A percentile compares a stretch with the other conserved stretches of the same genome.
Conservation (phyloP, 1,140 invertebrate species). For the Platyura marginata region DNA sequence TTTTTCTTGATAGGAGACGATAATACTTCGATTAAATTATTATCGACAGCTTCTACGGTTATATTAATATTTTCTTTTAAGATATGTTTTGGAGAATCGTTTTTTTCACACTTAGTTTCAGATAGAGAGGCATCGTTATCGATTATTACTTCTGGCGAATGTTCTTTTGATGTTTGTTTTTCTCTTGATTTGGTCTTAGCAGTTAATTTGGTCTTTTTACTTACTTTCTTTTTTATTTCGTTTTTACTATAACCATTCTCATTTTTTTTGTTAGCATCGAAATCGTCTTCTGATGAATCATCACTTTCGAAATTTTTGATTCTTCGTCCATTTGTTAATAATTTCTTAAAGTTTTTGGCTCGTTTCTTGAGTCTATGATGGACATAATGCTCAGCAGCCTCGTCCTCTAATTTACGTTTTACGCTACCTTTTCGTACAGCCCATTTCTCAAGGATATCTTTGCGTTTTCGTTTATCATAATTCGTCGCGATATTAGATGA, state of each 20-base stretch:
- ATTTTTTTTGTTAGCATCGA: conserved; percentile 32
- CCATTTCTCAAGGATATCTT: conserved; percentile 33
- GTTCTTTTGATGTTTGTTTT: too few relatives aligned
- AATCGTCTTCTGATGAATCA: background rate
- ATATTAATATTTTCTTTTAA: conserved; percentile 4
- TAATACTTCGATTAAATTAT: conserved; percentile 16
- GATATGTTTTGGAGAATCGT: background rate
- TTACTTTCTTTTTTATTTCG: background rate
- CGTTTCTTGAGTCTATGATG: conserved; percentile 32
- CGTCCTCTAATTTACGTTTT: conserved; percentile 33
- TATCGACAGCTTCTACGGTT: conserved; percentile 1
- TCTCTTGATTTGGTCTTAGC: too few relatives aligned
- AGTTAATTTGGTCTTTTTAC: conserved; percentile 1
- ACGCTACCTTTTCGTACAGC: conserved; percentile 31
- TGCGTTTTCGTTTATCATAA: conserved; percentile 22
- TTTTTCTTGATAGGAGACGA: conserved; percentile 33
- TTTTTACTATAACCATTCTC: conserved; percentile 11
- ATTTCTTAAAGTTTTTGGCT: conserved; percentile 23
- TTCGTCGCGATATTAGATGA: too few relatives aligned
- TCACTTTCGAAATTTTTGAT: background rate
- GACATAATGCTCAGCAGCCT: conserved; percentile 28
- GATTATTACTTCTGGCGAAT: too few relatives aligned
- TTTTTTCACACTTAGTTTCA: background rate
- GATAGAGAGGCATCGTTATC: conserved; percentile 2
- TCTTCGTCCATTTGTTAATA: background rate